phyloP scores from a whole-genome alignment of 2,888 invertebrate species.

The Drosophila ochracea region DNA sequence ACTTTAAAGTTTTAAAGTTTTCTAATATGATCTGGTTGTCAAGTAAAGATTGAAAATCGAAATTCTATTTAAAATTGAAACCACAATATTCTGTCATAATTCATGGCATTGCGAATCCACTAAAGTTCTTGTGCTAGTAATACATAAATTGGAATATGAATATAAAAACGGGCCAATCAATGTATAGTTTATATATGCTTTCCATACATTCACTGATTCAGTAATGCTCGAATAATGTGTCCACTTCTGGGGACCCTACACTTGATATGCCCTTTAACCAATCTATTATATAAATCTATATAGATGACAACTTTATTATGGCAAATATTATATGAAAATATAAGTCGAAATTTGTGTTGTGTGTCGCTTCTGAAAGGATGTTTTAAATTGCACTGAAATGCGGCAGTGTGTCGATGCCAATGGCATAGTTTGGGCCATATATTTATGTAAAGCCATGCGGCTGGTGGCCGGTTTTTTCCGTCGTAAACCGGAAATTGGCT shows the following conservation, averaged over 20 bases:
- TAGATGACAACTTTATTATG: slow-evolving; percentile 10
- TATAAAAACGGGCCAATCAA: background rate
- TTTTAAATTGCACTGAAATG: slow-evolving; percentile 62
- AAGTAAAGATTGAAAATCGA: background rate
- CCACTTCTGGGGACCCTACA: background rate
- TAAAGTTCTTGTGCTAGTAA: background rate
- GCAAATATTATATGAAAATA: slow-evolving; percentile 1
- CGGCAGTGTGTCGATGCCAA: slow-evolving; percentile 31
- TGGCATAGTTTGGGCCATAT: slow-evolving; percentile 36
- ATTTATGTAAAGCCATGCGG: slow-evolving; percentile 44
- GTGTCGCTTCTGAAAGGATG: slow-evolving; percentile 12
- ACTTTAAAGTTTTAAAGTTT: background rate
- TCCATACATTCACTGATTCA: background rate
- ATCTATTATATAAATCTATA: background rate
- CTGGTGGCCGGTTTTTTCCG: slow-evolving; percentile 57
- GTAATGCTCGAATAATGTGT: background rate
- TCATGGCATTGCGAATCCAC: background rate
- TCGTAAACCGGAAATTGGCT: slow-evolving; percentile 73
- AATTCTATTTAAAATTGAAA: background rate
- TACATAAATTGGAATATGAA: background rate
- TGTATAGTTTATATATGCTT: background rate
- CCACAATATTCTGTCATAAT: background rate
- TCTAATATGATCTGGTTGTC: background rate
- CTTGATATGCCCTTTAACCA: background rate
- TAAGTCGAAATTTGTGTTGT: slow-evolving; percentile 10